A percentile compares a stretch with the other conserved stretches of the same genome.
phyloP scores from a whole-genome alignment of 2,113 vertebrate genomes.

The Carlito syrichta region DNA sequence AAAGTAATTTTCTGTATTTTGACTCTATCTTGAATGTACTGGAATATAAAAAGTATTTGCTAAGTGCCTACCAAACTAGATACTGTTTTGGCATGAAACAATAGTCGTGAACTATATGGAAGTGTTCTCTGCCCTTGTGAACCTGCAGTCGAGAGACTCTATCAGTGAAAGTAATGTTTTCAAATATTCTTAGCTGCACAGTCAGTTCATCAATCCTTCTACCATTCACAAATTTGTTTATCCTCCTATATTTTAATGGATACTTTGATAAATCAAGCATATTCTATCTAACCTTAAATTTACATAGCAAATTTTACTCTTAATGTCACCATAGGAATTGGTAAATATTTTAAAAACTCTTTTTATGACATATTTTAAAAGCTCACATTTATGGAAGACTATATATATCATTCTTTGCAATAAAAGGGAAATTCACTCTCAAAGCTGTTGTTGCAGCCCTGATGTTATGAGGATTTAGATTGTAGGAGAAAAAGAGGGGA shows the following conservation, averaged over 20 bases:
- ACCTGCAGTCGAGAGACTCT: neutral
- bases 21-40: neutral
- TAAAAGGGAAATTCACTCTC: neutral
- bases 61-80: neutral
- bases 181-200: neutral
- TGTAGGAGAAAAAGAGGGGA: neutral
- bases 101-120: neutral
- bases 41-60: neutral
- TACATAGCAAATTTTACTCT: neutral
- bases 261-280: neutral
- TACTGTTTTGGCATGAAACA: neutral
- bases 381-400: conserved; percentile 27
- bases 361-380: neutral
- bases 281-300: neutral
- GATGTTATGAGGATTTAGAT: neutral
- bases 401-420: neutral
- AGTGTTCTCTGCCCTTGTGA: neutral
- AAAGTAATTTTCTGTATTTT: conserved; percentile 9
- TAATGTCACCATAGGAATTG: neutral
- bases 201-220: neutral
- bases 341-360: neutral
- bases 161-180: neutral
- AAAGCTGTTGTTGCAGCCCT: neutral
- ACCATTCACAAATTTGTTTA: conserved; percentile 27
- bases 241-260: neutral